phyloP scores from a whole-genome alignment of 2,888 invertebrate species.

The Xanthorhoe designata region DNA sequence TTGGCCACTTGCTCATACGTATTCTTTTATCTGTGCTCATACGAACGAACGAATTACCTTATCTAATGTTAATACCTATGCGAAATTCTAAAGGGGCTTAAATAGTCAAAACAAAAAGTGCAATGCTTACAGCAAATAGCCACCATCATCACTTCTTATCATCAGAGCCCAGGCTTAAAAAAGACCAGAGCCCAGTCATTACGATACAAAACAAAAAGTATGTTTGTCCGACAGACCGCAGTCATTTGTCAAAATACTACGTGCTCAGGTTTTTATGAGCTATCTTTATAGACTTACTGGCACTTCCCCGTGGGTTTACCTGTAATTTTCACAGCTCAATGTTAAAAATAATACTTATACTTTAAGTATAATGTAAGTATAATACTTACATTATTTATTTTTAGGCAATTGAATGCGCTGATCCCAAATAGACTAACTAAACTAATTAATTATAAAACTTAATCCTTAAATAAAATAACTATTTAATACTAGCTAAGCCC shows the following conservation, averaged over 20 bases:
- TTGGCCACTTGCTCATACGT: no score
- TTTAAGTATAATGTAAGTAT: no score
- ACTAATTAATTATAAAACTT: no score
- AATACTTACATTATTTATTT: no score
- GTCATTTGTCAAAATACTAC: slow-evolving; percentile 1
- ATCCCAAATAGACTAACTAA: no score
- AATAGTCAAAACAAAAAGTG: neutral
- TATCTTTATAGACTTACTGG: neutral
- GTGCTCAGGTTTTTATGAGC: neutral
- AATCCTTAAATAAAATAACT: no score
- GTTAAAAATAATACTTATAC: no score
- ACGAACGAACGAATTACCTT: no score
- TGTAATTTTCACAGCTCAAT: neutral
- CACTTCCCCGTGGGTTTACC: slow-evolving; percentile 1
- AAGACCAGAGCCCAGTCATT: neutral
- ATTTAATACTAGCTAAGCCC: no score
- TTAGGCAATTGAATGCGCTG: no score
- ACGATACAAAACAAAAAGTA: neutral
- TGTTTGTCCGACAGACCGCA: slow-evolving; percentile 1
- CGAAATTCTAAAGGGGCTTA: neutral
- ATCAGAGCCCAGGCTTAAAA: neutral
- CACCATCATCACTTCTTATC: neutral
- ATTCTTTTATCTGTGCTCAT: no score
- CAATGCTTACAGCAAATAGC: neutral
- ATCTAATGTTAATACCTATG: no score